These are phyloP conservation scores for Etheostoma nigrum DNA, from an alignment of 2,797 vertebrate species.

Conservation along the genomic window DNA sequence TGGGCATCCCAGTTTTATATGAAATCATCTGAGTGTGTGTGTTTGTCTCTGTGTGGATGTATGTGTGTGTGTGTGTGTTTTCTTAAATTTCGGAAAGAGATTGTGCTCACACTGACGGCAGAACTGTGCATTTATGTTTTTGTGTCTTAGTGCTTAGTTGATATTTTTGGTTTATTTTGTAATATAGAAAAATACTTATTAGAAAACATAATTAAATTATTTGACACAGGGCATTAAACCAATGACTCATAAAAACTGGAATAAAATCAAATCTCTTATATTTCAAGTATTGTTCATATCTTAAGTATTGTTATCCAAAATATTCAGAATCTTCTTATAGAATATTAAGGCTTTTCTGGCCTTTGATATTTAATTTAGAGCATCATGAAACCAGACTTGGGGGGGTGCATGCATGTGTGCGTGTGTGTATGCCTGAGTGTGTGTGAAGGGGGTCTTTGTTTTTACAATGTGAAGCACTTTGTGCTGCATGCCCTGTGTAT, in stretches of 20 bases:
- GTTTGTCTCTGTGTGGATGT: neutral
- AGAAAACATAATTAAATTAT: neutral
- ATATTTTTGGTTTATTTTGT: neutral
- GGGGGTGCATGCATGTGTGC: no score
- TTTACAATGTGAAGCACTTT: no score
- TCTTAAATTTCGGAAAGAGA: neutral
- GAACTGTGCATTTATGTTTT: neutral
- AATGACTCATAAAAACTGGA: no score
- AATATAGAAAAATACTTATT: neutral
- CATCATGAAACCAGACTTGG: neutral
- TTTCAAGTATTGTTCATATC: neutral
- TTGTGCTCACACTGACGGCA: neutral
- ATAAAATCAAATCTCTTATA: no score
- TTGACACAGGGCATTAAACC: neutral
- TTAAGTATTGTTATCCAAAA: slow-evolving; percentile 20
- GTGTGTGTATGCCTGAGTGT: no score
- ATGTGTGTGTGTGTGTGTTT: neutral
- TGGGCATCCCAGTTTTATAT: no score
- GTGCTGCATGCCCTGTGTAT: no score
- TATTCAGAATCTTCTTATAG: slow-evolving; percentile 7
- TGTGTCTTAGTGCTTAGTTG: neutral
- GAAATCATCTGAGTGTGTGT: neutral
- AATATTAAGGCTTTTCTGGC: no score
- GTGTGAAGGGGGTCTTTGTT: no score
- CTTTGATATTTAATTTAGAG: slow-evolving; percentile 58